These are phyloP conservation scores for Gymnogyps californianus DNA, from an alignment of 2,113 vertebrate genomes.

Conservation along the genomic window DNA sequence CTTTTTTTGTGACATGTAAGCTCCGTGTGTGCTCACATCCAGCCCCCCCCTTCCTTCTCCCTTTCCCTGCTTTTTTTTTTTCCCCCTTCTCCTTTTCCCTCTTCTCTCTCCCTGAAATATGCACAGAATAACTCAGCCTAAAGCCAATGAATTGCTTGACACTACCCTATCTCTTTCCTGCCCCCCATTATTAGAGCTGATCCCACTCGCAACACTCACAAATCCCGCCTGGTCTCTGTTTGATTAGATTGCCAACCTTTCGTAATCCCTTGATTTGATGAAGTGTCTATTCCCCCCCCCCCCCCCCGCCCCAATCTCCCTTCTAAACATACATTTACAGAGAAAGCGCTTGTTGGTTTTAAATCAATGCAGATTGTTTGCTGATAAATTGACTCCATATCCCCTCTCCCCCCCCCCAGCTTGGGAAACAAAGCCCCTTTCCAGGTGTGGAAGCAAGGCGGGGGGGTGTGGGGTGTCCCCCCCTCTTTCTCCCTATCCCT, in stretches of 20 bases:
- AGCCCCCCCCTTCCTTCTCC: neutral
- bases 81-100: neutral
- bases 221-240: slow-evolving; percentile 93
- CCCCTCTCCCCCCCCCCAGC: neutral
- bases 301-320: slow-evolving; percentile 67
- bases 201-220: slow-evolving; percentile 78
- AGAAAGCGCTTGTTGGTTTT: slow-evolving; percentile 77
- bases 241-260: slow-evolving; percentile 93
- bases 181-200: slow-evolving; percentile 85
- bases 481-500: slow-evolving; percentile 14
- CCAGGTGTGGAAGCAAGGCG: slow-evolving; percentile 47
- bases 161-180: slow-evolving; percentile 74
- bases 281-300: slow-evolving; percentile 80
- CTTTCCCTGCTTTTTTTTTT: neutral
- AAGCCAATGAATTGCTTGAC: slow-evolving; percentile 78
- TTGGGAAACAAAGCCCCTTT: slow-evolving; percentile 32
- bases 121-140: slow-evolving; percentile 67
- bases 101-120: slow-evolving; percentile 45
- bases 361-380: slow-evolving; percentile 75
- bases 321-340: slow-evolving; percentile 76
- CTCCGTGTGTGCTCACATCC: slow-evolving; percentile 61
- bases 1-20: slow-evolving; percentile 70
- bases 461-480: neutral
- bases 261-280: slow-evolving; percentile 93
- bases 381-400: slow-evolving; percentile 62